phyloP scores from a whole-genome alignment of 2,888 invertebrate species.

The Tiliacea aurago region DNA sequence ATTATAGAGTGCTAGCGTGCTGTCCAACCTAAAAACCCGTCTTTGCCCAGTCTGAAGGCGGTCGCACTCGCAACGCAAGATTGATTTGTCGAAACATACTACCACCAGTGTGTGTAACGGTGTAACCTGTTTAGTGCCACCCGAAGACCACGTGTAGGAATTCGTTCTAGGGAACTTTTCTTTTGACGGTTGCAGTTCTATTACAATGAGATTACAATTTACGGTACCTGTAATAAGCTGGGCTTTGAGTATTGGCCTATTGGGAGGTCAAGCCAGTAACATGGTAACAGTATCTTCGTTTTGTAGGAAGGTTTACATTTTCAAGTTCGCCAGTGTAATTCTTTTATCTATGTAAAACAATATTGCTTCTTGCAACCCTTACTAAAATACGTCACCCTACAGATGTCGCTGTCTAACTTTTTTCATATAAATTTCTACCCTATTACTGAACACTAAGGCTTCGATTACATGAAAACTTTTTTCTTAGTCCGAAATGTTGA shows the following conservation, averaged over 20 bases:
- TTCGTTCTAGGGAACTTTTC: not conserved
- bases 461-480: constrained; percentile 8
- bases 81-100: not conserved
- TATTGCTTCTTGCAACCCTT: constrained; percentile 32
- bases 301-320: not conserved
- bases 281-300: not conserved
- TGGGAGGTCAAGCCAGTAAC: not conserved
- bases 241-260: too few species aligned
- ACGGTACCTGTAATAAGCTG: too few species aligned
- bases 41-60: not conserved
- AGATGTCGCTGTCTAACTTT: not conserved
- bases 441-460: fast-evolving
- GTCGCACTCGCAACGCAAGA: not conserved
- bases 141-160: not conserved
- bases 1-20: not conserved
- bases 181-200: not conserved
- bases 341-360: not conserved
- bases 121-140: not conserved
- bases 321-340: too few species aligned
- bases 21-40: not conserved
- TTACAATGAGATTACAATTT: too few species aligned
- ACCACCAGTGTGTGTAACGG: not conserved
- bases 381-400: not conserved
- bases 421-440: not conserved
- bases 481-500: constrained; percentile 30